A percentile compares a stretch with the other conserved stretches of the same genome.
These are phyloP conservation scores for Melieria picta DNA, from an alignment of 2,888 invertebrate species.

Conservation along the genomic window DNA sequence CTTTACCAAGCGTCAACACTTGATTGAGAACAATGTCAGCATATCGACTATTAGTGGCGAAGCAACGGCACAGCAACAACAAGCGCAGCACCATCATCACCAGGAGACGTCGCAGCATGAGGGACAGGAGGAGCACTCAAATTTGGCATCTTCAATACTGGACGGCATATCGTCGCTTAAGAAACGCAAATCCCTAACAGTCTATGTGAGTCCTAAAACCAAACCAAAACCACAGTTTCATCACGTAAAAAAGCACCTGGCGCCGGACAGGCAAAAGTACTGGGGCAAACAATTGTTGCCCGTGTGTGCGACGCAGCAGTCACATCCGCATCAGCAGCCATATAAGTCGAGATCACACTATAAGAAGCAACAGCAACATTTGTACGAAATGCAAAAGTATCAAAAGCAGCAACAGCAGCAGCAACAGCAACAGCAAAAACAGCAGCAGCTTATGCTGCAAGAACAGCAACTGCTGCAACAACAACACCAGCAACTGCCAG, in stretches of 20 bases:
- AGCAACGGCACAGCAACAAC: conserved; percentile 40
- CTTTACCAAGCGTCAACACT: conserved; percentile 47
- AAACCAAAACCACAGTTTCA: conserved; percentile 18
- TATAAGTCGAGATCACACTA: conserved; percentile 24
- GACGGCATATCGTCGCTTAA: conserved; percentile 63
- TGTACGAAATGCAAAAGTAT: conserved; percentile 31
- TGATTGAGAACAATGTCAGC: conserved; percentile 47
- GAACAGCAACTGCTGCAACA: conserved; percentile 17
- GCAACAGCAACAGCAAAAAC: conserved; percentile 28
- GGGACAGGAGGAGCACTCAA: conserved; percentile 32
- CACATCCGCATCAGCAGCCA: conserved; percentile 25
- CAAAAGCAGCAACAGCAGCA: conserved; percentile 29
- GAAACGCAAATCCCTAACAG: conserved; percentile 64
- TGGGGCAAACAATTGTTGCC: no score
- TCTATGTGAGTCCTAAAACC: conserved; percentile 62
- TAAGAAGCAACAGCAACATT: conserved; percentile 20
- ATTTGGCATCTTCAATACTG: conserved; percentile 54
- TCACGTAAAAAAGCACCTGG: no score
- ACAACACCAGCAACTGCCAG: conserved; percentile 39
- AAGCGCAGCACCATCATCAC: conserved; percentile 42
- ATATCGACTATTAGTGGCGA: conserved; percentile 38
- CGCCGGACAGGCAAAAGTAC: no score
- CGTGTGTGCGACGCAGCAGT: conserved; percentile 4
- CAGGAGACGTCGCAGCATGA: conserved; percentile 41
- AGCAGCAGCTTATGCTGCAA: conserved; percentile 25